Evolutionary conservation across 2,888 invertebrate genomes (phyloP).

Genomic region (Leptothorax acervorum): DNA sequence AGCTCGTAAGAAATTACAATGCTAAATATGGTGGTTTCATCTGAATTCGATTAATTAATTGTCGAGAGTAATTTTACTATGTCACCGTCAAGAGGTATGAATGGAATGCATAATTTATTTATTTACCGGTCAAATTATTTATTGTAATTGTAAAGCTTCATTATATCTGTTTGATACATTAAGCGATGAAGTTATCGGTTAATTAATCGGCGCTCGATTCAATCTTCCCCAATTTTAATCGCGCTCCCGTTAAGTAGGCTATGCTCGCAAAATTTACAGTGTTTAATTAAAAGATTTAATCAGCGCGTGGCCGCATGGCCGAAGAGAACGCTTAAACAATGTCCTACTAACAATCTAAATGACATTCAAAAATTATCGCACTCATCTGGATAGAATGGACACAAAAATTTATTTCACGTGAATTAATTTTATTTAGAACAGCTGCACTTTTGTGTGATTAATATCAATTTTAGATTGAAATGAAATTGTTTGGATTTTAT

Average conservation of each 20-base stretch:
- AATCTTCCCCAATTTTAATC: slow-evolving; percentile 48
- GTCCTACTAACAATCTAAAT: slow-evolving; percentile 35
- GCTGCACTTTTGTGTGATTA: background rate
- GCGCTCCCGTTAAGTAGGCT: slow-evolving; percentile 41
- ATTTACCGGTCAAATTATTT: slow-evolving; percentile 29
- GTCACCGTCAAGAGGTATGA: background rate
- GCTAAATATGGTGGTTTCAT: slow-evolving; percentile 11
- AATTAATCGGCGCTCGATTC: slow-evolving; percentile 46
- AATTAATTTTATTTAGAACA: slow-evolving; percentile 36
- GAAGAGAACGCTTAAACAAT: slow-evolving; percentile 42
- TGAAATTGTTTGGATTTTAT: slow-evolving; percentile 27
- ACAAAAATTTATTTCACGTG: slow-evolving; percentile 31
- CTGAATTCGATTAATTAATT: slow-evolving; percentile 37
- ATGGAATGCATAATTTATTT: slow-evolving; percentile 17
- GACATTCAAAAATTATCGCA: slow-evolving; percentile 44
- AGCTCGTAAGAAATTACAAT: slow-evolving; percentile 48
- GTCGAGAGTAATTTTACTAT: slow-evolving; percentile 21
- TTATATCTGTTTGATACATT: slow-evolving; percentile 37
- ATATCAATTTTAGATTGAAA: slow-evolving; percentile 33
- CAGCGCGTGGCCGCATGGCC: slow-evolving; percentile 21
- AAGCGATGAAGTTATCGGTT: slow-evolving; percentile 52
- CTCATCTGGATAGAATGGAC: slow-evolving; percentile 16
- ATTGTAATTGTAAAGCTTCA: slow-evolving; percentile 29
- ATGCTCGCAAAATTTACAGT: slow-evolving; percentile 44
- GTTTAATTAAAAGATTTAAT: slow-evolving; percentile 58